Evolutionary conservation across 2,113 vertebrate genomes (phyloP).

Genomic region (Rhinichthys klamathensis): DNA sequence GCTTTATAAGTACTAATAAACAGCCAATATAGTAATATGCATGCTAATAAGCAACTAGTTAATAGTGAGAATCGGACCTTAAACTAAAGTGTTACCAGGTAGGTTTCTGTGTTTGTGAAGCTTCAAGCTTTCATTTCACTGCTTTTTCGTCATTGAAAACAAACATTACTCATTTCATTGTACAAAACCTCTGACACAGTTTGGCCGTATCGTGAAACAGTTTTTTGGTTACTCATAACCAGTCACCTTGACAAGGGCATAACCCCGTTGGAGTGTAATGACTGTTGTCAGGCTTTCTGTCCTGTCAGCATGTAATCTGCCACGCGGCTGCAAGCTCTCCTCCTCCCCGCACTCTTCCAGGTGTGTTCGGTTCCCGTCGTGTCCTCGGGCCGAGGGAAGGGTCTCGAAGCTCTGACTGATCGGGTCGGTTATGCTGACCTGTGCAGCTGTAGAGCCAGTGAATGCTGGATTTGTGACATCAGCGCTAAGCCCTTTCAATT

Average conservation of each 20-base stretch:
- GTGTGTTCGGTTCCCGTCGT: conserved; percentile 42
- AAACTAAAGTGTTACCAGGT: too few species aligned
- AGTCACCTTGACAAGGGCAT: conserved; percentile 17
- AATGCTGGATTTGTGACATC: conserved; percentile 65
- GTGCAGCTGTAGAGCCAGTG: conserved; percentile 65
- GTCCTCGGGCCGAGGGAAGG: conserved; percentile 1
- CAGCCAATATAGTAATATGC: too few species aligned
- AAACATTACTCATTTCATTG: neutral
- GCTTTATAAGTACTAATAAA: too few species aligned
- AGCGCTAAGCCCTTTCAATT: conserved; percentile 70
- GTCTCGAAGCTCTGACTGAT: conserved; percentile 1
- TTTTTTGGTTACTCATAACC: neutral
- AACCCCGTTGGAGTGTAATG: conserved; percentile 48
- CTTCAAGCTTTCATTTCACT: neutral
- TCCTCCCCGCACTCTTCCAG: conserved; percentile 55
- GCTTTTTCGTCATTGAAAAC: neutral
- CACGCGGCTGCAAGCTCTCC: conserved; percentile 41
- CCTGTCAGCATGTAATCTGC: conserved; percentile 71
- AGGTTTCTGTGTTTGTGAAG: neutral
- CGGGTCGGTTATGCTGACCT: conserved; percentile 51
- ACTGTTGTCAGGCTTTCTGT: conserved; percentile 62
- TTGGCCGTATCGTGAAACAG: neutral
- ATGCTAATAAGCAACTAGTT: too few species aligned
- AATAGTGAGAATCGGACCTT: too few species aligned
- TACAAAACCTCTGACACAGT: neutral